Conservation (phyloP, 2,888 invertebrate species). For the Parnassius apollo region DNA sequence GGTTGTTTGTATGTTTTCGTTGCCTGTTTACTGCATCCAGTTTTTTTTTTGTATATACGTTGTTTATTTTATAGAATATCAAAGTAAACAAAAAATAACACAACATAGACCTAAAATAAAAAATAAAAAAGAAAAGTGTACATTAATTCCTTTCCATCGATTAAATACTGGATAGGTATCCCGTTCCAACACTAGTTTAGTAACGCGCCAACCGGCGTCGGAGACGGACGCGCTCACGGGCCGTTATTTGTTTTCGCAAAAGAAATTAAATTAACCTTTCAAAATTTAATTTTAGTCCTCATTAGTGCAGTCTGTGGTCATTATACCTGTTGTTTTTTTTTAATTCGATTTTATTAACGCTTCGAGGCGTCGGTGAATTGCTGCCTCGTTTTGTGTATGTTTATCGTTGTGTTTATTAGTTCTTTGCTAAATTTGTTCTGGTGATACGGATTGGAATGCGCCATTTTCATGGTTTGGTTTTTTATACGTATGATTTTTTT, state of each 20-base stretch:
- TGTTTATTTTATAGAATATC: not conserved
- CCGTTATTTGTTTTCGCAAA: not conserved
- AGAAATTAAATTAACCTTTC: constrained; percentile 12
- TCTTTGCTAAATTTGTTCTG: constrained; percentile 28
- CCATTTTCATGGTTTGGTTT: constrained; percentile 33
- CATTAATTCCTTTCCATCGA: constrained; percentile 6
- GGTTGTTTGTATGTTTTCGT: not conserved
- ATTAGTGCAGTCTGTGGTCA: not conserved
- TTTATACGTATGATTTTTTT: constrained; percentile 6
- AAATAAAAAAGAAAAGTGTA: not conserved
- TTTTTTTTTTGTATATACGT: not conserved
- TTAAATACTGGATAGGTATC: constrained; percentile 1
- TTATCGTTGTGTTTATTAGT: constrained; percentile 15
- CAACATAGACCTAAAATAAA: not conserved
- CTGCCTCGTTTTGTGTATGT: constrained; percentile 1
- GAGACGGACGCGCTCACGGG: constrained; percentile 19
- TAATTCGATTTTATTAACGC: constrained; percentile 3
- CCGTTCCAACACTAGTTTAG: constrained; percentile 29
- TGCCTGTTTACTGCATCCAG: not conserved
- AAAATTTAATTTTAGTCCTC: constrained; percentile 1
- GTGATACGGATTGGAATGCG: constrained; percentile 32
- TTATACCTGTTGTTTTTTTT: not conserved
- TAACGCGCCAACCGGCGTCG: constrained; percentile 28
- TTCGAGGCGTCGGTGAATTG: constrained; percentile 11
- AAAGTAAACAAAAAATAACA: not conserved